Evolutionary conservation across 2,797 vertebrate species (phyloP), one percentile per base, ranked within the genome.

Genomic region (Pogoniulus pusillus): DNA sequence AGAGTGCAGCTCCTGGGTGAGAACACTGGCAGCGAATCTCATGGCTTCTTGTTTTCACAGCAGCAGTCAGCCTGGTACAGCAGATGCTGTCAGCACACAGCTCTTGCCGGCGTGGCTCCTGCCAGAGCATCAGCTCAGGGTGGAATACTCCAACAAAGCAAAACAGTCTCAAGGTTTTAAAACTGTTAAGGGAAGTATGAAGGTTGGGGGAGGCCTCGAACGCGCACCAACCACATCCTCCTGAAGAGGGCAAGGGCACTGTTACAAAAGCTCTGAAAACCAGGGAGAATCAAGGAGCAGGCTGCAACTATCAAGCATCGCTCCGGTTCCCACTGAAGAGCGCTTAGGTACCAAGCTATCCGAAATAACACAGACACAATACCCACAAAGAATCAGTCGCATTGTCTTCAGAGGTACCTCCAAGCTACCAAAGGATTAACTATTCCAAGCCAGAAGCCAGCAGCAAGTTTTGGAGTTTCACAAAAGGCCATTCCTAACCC

Each of bases 1-100:
- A 16, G 35, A 14, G 16, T 0, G 5, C 43, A 68, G 0, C 23
- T 35, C 54, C 57, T 2, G 16, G 15, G 12, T 47, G 19, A 77
- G 37, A 65, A 22, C 14, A 51, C 4, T 1, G 15, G 26, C 23
- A 51, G 30, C 0, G 10, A 78, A 30, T 2, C 17, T 19, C 12
- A 4, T 24, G 23, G 23, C 6, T 16, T 8, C 5, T 4, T n/a
- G n/a, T 24, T 6, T 6, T 18, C 6, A 9, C 37, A 51, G 66
- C 54, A 70, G 35, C 69, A 14, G 8, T 55, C 47, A 30, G 0
- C 26, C 30, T 4, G 1, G 1, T 2, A 7, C 1, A 60, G 57
- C 45, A 47, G n/a, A 24, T 1, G 41, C 7, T n/a, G 79, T 9
- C 23, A 34, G 6, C 20, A 14, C 10, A 4, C 0, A 12, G 32